Conservation (phyloP, 2,113 vertebrate species). For the Setophaga coronata region DNA sequence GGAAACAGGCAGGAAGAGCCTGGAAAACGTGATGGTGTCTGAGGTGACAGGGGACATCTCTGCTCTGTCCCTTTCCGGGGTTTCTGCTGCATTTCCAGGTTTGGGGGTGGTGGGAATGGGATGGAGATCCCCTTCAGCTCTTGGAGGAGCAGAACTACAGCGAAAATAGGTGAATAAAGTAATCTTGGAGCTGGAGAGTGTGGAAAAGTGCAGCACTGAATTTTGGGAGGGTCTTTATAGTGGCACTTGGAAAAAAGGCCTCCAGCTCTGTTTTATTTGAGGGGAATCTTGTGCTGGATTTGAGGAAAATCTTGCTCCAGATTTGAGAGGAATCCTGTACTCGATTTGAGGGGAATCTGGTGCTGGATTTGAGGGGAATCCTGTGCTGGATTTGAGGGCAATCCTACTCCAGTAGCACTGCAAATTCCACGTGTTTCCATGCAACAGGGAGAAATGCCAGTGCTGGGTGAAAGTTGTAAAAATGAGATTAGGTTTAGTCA, state of each 20-base stretch:
- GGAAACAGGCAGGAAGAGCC: not conserved
- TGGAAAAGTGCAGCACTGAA: rapidly evolving
- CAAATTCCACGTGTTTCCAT: rapidly evolving
- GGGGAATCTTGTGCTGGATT: not conserved
- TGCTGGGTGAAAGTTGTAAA: not conserved
- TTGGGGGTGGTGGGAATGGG: not conserved
- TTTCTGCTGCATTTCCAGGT: not conserved
- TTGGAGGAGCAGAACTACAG: not conserved
- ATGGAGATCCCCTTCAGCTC: not conserved
- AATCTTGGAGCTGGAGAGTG: not conserved
- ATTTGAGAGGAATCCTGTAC: not conserved
- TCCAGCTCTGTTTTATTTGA: not conserved
- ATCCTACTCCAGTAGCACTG: not conserved
- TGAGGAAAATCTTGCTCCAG: not conserved
- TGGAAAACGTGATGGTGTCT: not conserved
- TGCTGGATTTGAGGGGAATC: rapidly evolving
- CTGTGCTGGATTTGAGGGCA: not conserved
- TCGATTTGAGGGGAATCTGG: not conserved
- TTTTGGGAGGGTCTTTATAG: not conserved
- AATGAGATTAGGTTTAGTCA: not conserved
- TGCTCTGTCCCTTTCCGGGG: not conserved
- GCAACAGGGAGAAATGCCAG: rapidly evolving
- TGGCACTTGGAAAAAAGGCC: not conserved
- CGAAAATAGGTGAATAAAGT: not conserved
- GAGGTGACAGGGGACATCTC: not conserved